Conservation (phyloP, 1,140 invertebrate species). For the Zaprionus capensis region DNA sequence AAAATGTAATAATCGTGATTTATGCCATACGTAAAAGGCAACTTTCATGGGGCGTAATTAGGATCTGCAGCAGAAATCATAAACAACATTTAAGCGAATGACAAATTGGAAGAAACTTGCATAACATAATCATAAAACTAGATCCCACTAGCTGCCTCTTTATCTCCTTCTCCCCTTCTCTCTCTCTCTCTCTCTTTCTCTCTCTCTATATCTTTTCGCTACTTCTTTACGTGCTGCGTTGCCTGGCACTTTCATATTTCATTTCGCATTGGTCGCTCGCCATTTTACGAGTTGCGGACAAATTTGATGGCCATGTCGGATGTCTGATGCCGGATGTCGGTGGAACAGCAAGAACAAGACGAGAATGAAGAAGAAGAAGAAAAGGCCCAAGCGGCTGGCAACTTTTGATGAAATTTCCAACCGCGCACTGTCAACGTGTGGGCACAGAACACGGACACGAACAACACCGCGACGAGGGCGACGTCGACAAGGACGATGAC, state of each 20-base stretch:
- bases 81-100: constrained; percentile 45
- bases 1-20: constrained; percentile 51
- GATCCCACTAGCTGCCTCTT: neutral
- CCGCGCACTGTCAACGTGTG: constrained; percentile 28
- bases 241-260: constrained; percentile 58
- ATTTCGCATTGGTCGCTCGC: constrained; percentile 43
- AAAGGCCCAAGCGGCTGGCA: constrained; percentile 44
- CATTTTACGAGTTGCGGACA: constrained; percentile 72
- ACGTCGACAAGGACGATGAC: constrained; percentile 10
- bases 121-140: constrained; percentile 63
- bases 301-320: constrained; percentile 69
- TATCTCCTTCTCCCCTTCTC: neutral
- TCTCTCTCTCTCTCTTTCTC: neutral
- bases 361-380: constrained; percentile 11
- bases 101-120: constrained; percentile 63
- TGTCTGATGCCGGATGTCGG: constrained; percentile 27
- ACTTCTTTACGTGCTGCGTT: neutral
- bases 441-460: constrained; percentile 27
- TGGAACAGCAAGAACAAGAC: constrained; percentile 2
- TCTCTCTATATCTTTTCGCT: neutral
- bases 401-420: constrained; percentile 66
- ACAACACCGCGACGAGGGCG: neutral
- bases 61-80: constrained; percentile 26
- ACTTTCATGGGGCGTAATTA: constrained; percentile 28
- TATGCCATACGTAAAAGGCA: constrained; percentile 18